Evolutionary conservation across 2,888 invertebrate genomes (phyloP).

Genomic region (Timandra comae): DNA sequence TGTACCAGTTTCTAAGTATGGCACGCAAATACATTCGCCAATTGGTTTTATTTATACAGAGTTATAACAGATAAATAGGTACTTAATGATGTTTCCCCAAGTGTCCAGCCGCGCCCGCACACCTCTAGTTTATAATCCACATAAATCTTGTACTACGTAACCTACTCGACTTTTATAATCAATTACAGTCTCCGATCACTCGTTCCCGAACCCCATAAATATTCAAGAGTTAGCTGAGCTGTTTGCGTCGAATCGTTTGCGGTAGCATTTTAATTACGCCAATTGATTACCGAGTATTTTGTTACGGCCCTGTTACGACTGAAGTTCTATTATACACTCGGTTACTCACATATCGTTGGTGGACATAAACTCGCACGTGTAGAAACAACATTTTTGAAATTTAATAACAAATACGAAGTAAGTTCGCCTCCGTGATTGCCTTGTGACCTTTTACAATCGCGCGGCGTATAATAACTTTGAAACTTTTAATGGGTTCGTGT

Average conservation of each 20-base stretch:
- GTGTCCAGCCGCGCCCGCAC: slow-evolving; percentile 12
- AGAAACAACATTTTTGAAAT: slow-evolving; percentile 12
- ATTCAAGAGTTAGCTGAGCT: slow-evolving; percentile 48
- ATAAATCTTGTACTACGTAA: slow-evolving; percentile 59
- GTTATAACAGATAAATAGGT: too few relatives aligned
- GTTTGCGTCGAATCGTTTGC: slow-evolving; percentile 47
- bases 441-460: slow-evolving; percentile 2
- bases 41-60: too few relatives aligned
- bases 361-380: slow-evolving; percentile 21
- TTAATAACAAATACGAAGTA: too few relatives aligned
- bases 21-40: too few relatives aligned
- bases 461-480: slow-evolving; percentile 1
- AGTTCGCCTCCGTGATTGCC: slow-evolving; percentile 3
- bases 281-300: slow-evolving; percentile 46
- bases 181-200: slow-evolving; percentile 60
- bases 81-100: background rate
- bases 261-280: slow-evolving; percentile 49
- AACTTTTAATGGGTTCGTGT: slow-evolving; percentile 8
- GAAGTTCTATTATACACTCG: slow-evolving; percentile 27
- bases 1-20: too few relatives aligned
- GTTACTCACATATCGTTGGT: slow-evolving; percentile 13
- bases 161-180: slow-evolving; percentile 65
- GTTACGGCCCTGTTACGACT: slow-evolving; percentile 32
- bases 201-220: slow-evolving; percentile 50
- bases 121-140: slow-evolving; percentile 46